phyloP scores from a whole-genome alignment of 2,888 invertebrate species.

The Aspidiotus destructor region DNA sequence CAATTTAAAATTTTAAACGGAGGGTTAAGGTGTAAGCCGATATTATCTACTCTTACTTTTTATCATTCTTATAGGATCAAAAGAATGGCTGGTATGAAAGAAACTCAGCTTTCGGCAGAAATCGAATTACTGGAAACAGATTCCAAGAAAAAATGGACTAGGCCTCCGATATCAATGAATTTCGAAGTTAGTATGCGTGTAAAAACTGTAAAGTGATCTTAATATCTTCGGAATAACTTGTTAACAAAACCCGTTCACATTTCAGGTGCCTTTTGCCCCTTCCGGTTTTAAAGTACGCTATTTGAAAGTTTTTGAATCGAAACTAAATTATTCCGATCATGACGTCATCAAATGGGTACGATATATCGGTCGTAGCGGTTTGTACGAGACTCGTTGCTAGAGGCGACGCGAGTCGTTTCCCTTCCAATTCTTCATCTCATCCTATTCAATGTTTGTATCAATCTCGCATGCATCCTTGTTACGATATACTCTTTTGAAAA shows the following conservation, averaged over 20 bases:
- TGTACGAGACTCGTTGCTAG: constrained; percentile 98
- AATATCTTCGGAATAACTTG: not conserved
- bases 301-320: constrained; percentile 98
- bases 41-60: constrained; percentile 1
- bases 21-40: not conserved
- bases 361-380: constrained; percentile 96
- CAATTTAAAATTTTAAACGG: not conserved
- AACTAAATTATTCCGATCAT: constrained; percentile 98
- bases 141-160: constrained; percentile 99
- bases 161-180: constrained; percentile 99
- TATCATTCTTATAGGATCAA: constrained; percentile 55
- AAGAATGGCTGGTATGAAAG: constrained; percentile 96
- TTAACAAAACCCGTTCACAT: constrained; percentile 31
- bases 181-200: constrained; percentile 60
- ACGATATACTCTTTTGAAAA: too few relatives aligned
- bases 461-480: too few relatives aligned
- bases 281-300: constrained; percentile 99
- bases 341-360: constrained; percentile 99
- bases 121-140: constrained; percentile 97
- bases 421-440: too few relatives aligned
- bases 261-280: constrained; percentile 91
- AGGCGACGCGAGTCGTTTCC: not conserved
- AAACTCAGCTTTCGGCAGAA: constrained; percentile 97
- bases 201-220: too few relatives aligned
- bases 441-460: too few relatives aligned